Evolutionary conservation across 2,888 invertebrate genomes (phyloP).

Genomic region (Helicoverpa assulta): DNA sequence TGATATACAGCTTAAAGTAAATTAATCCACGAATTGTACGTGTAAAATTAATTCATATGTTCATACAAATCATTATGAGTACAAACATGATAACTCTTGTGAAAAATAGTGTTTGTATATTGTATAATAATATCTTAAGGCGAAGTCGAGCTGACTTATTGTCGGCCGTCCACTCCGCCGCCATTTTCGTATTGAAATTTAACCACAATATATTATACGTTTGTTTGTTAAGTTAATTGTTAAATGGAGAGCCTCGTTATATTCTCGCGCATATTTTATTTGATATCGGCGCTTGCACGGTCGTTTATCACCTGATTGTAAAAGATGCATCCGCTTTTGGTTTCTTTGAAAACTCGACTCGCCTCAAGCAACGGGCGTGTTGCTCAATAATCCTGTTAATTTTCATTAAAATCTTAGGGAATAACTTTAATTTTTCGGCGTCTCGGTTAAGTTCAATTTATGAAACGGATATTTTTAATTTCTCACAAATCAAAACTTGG

Average conservation of each 20-base stretch:
- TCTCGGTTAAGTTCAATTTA: conserved; percentile 46
- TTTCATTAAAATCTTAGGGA: conserved; percentile 68
- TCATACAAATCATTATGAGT: conserved; percentile 70
- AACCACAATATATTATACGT: conserved; percentile 89
- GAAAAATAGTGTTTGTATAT: conserved; percentile 70
- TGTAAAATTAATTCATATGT: conserved; percentile 67
- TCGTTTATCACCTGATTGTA: conserved; percentile 86
- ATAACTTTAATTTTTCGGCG: conserved; percentile 51
- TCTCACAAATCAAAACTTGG: conserved; percentile 63
- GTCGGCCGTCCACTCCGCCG: conserved; percentile 72
- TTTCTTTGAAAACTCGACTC: conserved; percentile 68
- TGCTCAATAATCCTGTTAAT: conserved; percentile 72
- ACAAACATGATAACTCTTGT: conserved; percentile 74
- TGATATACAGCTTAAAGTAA: conserved; percentile 34
- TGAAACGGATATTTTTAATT: conserved; percentile 59
- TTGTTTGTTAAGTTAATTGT: conserved; percentile 91
- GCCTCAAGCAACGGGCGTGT: conserved; percentile 63
- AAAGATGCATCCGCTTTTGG: conserved; percentile 83
- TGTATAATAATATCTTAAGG: conserved; percentile 66
- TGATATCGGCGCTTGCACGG: conserved; percentile 74
- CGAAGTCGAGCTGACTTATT: conserved; percentile 74
- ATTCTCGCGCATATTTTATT: conserved; percentile 84
- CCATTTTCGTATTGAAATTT: conserved; percentile 88
- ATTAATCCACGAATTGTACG: conserved; percentile 51
- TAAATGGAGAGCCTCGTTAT: conserved; percentile 88